Evolutionary conservation across 2,888 invertebrate species (phyloP), one percentile per base, ranked within the genome.

Genomic region (Oligia strigilis): DNA sequence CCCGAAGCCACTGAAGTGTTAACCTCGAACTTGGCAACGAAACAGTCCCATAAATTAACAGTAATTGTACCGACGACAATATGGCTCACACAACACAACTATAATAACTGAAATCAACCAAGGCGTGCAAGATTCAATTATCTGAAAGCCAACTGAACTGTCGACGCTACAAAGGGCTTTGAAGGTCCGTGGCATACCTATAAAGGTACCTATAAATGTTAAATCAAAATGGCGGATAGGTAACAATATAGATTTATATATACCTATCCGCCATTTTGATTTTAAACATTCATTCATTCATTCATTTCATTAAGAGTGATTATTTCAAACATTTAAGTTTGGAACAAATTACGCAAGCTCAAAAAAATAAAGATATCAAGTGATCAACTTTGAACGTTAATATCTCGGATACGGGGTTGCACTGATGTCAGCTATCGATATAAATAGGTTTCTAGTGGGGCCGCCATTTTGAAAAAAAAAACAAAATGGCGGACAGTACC

Each of bases 111-210:
- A 67, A 72, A 43, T 77, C 46, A 74, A 72, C 36, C 14, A 58
- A 60, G 19, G 52, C 77, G 29, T 46, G 52, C 58, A 73, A 76
- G 73, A 85, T 85, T 81, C 81, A 75, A 84, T 84, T 77, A 81
- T 65, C n/a, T 77, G 81, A 84, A 81, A 81, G 14, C 40, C 46
- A 49, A 73, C 46, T 65, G 60, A 52, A 76, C 43, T 70, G 14
- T 69, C 40, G 49, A 29, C 55, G n/a, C 58, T 19, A 64, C 36
- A 55, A 80, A 46, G n/a, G 58, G 9, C n/a, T n/a, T 11, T n/a
- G n/a, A 60, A n/a, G 11, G n/a, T 4, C 23, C n/a, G n/a, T n/a
- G n/a, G n/a, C 23, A 19, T n/a, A 58, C 23, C 58, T 11, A 36
- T 36, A 40, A n/a, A n/a, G n/a, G n/a, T 40, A 4, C 40, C 40